Conservation (phyloP, 1,140 invertebrate species). For the Leptinotarsa undecemlineata region DNA sequence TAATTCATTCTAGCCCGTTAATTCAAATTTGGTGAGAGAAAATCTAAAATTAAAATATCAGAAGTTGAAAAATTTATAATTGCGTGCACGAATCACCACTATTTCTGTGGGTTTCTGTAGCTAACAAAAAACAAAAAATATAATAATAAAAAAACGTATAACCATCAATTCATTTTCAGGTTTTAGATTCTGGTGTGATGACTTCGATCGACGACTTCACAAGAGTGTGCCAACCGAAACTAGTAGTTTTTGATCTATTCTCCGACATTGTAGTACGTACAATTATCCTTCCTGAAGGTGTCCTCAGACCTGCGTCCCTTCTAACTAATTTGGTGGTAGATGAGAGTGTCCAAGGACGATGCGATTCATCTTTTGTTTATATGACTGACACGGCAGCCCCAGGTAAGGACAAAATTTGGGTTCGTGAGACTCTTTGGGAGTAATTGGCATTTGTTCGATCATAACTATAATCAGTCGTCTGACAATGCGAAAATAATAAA, state of each 20-base stretch:
- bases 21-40: no score
- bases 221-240: conserved; percentile 76
- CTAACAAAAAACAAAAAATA: no score
- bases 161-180: conserved; percentile 43
- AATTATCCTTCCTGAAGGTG: conserved; percentile 64
- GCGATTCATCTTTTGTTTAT: conserved; percentile 77
- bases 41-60: no score
- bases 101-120: no score
- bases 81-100: no score
- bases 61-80: no score
- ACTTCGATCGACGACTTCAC: conserved; percentile 76
- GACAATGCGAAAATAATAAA: not conserved
- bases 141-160: no score
- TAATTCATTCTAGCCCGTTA: no score
- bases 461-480: not conserved
- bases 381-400: conserved; percentile 78
- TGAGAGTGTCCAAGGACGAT: conserved; percentile 65
- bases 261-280: conserved; percentile 66
- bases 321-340: conserved; percentile 79
- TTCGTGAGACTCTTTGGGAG: conserved; percentile 1
- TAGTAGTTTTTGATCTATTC: conserved; percentile 76
- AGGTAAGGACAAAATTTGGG: conserved; percentile 55
- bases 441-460: not conserved
- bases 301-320: conserved; percentile 69
- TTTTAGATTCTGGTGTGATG: conserved; percentile 68